A percentile compares a stretch with the other conserved stretches of the same genome.
Conservation (phyloP, 2,113 vertebrate species). For the Hoplias malabaricus region DNA sequence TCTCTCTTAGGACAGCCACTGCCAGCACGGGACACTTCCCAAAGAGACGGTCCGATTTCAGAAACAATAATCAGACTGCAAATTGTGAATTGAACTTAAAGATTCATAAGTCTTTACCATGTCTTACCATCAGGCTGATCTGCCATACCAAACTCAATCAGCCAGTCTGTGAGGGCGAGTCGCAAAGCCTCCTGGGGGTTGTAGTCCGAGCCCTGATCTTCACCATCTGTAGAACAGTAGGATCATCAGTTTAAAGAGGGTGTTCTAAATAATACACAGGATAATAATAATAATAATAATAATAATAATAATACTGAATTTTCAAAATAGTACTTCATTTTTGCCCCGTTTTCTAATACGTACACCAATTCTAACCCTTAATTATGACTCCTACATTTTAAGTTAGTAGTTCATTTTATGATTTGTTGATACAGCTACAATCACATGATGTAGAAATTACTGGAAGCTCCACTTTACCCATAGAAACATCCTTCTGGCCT, state of each 20-base stretch:
- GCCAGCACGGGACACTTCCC: conserved; percentile 34
- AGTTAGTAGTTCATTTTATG: too few relatives aligned
- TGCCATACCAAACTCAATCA: conserved; percentile 85
- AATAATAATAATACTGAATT: neutral
- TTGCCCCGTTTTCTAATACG: too few relatives aligned
- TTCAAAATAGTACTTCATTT: too few relatives aligned
- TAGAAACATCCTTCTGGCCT: conserved; percentile 85
- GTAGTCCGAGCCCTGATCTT: conserved; percentile 87
- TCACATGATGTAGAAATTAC: too few relatives aligned
- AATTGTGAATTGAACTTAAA: neutral
- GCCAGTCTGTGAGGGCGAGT: conserved; percentile 89
- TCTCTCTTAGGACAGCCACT: conserved; percentile 54
- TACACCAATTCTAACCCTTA: too few relatives aligned
- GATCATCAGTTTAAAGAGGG: neutral
- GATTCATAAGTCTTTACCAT: neutral
- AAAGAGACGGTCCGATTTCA: neutral
- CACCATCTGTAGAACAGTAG: conserved; percentile 80
- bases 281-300: neutral
- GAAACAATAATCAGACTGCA: neutral
- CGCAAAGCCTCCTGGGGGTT: conserved; percentile 90
- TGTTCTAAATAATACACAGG: neutral
- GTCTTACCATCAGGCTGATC: conserved; percentile 81
- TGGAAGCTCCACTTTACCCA: conserved; percentile 76
- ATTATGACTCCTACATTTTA: too few relatives aligned
- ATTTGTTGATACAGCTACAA: too few relatives aligned